Conservation (phyloP, 2,113 vertebrate genomes). For the Hypanus sabinus region DNA sequence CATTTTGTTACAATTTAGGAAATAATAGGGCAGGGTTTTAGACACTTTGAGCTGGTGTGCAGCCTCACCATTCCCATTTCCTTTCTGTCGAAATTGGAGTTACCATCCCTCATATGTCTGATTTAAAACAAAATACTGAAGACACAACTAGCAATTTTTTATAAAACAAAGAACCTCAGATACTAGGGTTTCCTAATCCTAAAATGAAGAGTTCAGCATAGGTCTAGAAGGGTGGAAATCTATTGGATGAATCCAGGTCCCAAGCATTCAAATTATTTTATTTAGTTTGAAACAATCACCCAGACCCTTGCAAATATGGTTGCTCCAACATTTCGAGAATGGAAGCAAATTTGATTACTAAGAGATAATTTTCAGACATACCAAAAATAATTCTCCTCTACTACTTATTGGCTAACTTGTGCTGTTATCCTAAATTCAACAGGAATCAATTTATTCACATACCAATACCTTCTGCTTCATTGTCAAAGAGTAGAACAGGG, state of each 20-base stretch:
- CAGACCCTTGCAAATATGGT: not conserved
- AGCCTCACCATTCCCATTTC: not conserved
- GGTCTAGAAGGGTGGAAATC: not conserved
- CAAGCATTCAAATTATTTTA: not conserved
- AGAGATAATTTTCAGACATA: not conserved
- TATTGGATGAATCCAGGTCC: not conserved
- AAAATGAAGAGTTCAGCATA: not conserved
- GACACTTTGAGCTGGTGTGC: not conserved
- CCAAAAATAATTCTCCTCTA: too few species aligned
- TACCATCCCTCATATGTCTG: not conserved
- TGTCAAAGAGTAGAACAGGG: not conserved
- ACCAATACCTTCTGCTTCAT: not conserved
- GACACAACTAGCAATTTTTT: not conserved
- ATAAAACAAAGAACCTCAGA: not conserved
- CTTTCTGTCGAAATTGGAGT: not conserved
- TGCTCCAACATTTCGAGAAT: not conserved
- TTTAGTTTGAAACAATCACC: not conserved
- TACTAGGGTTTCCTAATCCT: not conserved
- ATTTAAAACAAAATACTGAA: not conserved
- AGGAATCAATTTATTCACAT: not conserved
- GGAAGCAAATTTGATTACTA: not conserved
- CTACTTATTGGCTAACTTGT: not conserved
- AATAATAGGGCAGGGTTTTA: not conserved
- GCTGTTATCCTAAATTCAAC: not conserved
- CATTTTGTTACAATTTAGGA: not conserved